Conservation (phyloP, 2,888 invertebrate species). For the Dasysyrphus tricinctus region DNA sequence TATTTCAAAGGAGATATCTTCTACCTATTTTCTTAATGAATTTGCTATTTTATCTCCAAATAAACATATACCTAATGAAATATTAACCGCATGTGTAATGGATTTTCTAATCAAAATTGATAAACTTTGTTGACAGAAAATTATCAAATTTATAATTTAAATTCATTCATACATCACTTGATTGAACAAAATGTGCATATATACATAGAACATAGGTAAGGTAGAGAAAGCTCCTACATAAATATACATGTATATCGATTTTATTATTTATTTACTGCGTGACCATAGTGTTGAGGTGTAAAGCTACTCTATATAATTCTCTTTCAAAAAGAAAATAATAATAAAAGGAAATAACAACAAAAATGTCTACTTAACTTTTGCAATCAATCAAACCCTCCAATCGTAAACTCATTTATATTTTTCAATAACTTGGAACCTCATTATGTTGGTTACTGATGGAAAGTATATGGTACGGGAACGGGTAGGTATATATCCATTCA, state of each 20-base stretch:
- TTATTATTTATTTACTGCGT: background rate
- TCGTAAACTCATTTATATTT: conserved; percentile 61
- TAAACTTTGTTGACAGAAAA: conserved; percentile 6
- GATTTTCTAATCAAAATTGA: background rate
- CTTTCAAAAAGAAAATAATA: background rate
- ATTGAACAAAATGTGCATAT: background rate
- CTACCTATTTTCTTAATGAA: too few species aligned
- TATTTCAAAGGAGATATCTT: too few species aligned
- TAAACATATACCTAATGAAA: too few species aligned
- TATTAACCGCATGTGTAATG: background rate
- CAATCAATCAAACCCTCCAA: conserved; percentile 66
- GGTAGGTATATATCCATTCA: conserved; percentile 22
- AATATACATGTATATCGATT: too few species aligned
- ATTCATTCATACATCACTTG: conserved; percentile 56
- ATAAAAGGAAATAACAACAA: background rate
- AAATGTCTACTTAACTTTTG: conserved; percentile 20
- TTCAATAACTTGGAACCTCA: conserved; percentile 67
- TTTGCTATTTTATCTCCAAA: too few species aligned
- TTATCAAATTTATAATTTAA: conserved; percentile 54
- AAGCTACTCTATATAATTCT: background rate
- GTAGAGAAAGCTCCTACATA: too few species aligned
- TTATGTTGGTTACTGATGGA: conserved; percentile 30
- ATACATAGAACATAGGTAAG: too few species aligned
- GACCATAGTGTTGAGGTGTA: background rate
- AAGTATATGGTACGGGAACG: background rate